Evolutionary conservation across 64 coral and sea anemone genomes (phyloP).

Genomic region (Astreopora myriophthalma): DNA sequence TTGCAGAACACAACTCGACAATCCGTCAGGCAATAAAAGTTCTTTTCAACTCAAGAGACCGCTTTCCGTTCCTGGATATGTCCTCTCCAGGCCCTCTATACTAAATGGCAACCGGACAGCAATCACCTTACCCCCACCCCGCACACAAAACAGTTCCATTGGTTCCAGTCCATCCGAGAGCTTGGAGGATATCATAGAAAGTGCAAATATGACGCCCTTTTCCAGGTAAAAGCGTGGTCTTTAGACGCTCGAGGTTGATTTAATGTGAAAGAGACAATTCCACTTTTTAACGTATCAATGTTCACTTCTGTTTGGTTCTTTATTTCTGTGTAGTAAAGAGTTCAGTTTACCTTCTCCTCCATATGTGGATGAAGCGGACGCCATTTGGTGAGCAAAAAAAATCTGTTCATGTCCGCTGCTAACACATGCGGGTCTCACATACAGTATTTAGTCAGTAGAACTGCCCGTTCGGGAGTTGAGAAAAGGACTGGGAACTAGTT

Average conservation of each 20-base stretch:
- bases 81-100: background rate
- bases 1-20: background rate
- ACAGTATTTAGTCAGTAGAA: too few species aligned
- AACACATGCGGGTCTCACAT: too few species aligned
- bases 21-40: background rate
- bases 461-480: too few species aligned
- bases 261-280: too few species aligned
- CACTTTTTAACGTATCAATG: background rate
- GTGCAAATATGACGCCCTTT: conserved; percentile 71
- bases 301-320: background rate
- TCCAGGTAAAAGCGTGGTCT: conserved; percentile 1
- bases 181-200: conserved; percentile 73
- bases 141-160: conserved; percentile 45
- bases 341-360: conserved; percentile 10
- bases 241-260: background rate
- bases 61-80: conserved; percentile 2
- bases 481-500: too few species aligned
- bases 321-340: background rate
- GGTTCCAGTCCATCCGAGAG: conserved; percentile 64
- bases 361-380: background rate
- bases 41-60: background rate
- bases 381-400: background rate
- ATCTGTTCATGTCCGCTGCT: too few species aligned
- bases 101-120: background rate
- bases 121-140: background rate